Evolutionary conservation across 2,797 vertebrate species (phyloP).

Genomic region (Lacerta viridis): DNA sequence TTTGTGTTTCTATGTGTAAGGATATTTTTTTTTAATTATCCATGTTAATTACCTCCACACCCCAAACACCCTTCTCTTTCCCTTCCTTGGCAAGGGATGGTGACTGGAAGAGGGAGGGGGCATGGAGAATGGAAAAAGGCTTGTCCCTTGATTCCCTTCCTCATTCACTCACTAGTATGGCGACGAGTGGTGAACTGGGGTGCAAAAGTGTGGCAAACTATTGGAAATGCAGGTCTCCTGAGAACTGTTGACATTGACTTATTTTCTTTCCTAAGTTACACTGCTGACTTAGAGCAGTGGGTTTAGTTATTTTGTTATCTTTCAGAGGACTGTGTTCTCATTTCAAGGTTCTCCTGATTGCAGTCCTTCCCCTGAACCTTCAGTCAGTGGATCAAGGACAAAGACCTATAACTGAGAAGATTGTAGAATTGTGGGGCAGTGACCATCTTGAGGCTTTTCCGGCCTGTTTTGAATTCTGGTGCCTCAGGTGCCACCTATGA

Average conservation of each 20-base stretch:
- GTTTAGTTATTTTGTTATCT: not conserved
- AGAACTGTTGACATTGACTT: not conserved
- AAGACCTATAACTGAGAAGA: not conserved
- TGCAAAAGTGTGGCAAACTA: not conserved
- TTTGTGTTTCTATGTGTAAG: not conserved
- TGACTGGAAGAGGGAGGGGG: not conserved
- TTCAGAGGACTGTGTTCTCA: not conserved
- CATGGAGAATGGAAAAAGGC: not conserved
- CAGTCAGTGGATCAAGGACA: not conserved
- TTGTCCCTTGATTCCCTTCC: not conserved
- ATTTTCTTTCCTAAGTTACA: not conserved
- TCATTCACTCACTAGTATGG: not conserved
- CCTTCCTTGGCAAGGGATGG: not conserved
- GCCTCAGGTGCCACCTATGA: not conserved
- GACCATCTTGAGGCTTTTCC: not conserved
- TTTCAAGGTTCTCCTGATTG: not conserved
- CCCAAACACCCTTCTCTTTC: not conserved
- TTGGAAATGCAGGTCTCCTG: not conserved
- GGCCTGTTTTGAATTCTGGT: not conserved
- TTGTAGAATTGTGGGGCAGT: no score
- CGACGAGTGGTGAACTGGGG: not conserved
- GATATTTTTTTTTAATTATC: not conserved
- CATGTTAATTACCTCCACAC: not conserved
- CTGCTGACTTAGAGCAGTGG: not conserved
- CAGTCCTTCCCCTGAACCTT: not conserved